Evolutionary conservation across 2,888 invertebrate genomes (phyloP), one percentile per base, ranked within the genome.

Genomic region (Nomada fabriciana): DNA sequence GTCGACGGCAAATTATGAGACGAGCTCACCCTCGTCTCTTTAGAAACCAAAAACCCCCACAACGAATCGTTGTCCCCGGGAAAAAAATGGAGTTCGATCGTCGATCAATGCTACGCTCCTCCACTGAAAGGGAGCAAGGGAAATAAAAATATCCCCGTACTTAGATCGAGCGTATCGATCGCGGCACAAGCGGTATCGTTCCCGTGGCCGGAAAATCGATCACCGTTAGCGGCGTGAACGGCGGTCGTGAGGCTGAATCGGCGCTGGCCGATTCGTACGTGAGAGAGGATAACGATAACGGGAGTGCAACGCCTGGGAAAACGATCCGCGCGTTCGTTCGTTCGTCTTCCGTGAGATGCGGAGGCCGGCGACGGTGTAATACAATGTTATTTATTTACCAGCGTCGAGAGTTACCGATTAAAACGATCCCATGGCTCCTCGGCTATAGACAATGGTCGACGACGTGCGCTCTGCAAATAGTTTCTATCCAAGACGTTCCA

Each of bases 221-320:
- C 82, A 82, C 76, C 71, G 81, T 82, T 82, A 82, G 60, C 57
- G 57, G 25, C 61, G 61, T 61, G 68, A 70, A 76, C 59, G 59
- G 67, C 59, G 60, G 59, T 67, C 76, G 53, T 69, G 57, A 52
- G 59, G 47, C 77, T 67, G 71, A 75, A 83, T 85, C 80, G 80
- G 73, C 79, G 82, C 73, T 68, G 80, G 50, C 73, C 88, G 85
- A 86, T 86, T 87, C 80, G 57, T 81, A 87, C 86, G 88, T 82
- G 86, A 88, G 88, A 87, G 88, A 87, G 88, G 88, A 87, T 87
- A 88, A 87, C 88, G 87, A 87, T 87, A 87, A 87, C 87, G 87
- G 87, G 87, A 87, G 88, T 88, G 87, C 88, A 84, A 80, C 88
- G 88, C 86, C 88, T 88, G 88, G 88, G 88, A 88, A 87, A 87